Base-by-base conservation (phyloP, 2,113 vertebrate species). In the Albula glossodonta region DNA sequence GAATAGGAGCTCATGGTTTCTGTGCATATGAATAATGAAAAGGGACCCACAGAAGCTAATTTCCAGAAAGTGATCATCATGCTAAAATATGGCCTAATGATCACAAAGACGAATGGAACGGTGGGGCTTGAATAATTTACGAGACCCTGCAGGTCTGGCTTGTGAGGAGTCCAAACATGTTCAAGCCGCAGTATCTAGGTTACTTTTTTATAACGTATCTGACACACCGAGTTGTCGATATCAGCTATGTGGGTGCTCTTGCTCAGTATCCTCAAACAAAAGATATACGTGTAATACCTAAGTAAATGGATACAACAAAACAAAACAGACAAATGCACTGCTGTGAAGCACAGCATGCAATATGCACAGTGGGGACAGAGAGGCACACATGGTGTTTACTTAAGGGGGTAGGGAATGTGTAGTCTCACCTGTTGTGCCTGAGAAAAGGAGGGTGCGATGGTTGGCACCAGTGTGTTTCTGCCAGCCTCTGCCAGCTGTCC, bases 401-500 rank as follows among this genome's bases (percentile, higher is more conserved):
- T 56, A 41, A 41, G 31, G 53, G 6, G 81, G 51, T 83, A 49
- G 25, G 25, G 19, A n/a, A 50, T n/a, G 12, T 56, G 9, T 4
- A 2, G 66, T 19, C 74, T 85, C 53, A 99, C 98, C 96, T 99
- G 98, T 19, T 99, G 98, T 2, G 97, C 98, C 92, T 98, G 98
- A 53, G 97, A 98, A 92, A 99, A 99, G 0, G 98, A 99, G 3
- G 96, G 93, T 4, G 97, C 97, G 0, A 91, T 90, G 41, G 97
- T 96, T 0, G 98, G 98, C 13, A 98, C 95, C 96, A 99, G 94
- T 79, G 99, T 97, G 83, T 99, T 99, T 66, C 98, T 97, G 49
- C 98, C 98, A 6, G 97, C 98, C 90, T 99, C 98, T 0, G 98
- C 97, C 84, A 99, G 91, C 92, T 99, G 98, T 11, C 98, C 98